Evolutionary conservation across 2,797 vertebrate genomes (phyloP).

Genomic region (Scomberomorus guttatus): DNA sequence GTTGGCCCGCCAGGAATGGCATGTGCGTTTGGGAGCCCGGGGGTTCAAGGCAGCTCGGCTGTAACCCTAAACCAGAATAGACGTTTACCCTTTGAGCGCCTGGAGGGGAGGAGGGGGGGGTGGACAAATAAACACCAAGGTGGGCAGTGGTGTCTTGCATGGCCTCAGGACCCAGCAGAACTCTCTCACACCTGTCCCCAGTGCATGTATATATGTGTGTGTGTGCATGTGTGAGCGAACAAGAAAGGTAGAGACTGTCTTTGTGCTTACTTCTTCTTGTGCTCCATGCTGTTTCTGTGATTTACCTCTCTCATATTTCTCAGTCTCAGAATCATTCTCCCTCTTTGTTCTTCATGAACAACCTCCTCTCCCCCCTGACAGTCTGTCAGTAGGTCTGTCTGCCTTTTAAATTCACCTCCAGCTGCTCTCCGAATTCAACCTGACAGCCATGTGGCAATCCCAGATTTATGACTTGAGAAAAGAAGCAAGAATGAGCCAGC

Average conservation of each 20-base stretch:
- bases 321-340: conserved; percentile 35
- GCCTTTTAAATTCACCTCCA: conserved; percentile 79
- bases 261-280: conserved; percentile 30
- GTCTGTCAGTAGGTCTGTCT: conserved; percentile 49
- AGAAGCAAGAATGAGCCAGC: conserved; percentile 49
- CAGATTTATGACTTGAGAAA: conserved; percentile 78
- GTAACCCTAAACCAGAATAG: conserved; percentile 89
- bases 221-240: conserved; percentile 5
- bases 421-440: conserved; percentile 69
- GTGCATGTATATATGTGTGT: conserved; percentile 30
- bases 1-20: conserved; percentile 85
- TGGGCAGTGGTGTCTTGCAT: conserved; percentile 72
- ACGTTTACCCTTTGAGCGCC: conserved; percentile 89
- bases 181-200: conserved; percentile 86
- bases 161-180: conserved; percentile 53
- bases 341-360: conserved; percentile 50
- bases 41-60: conserved; percentile 87
- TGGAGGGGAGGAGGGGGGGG: conserved; percentile 64
- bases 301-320: conserved; percentile 51
- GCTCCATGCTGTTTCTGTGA: conserved; percentile 53
- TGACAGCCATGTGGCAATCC: conserved; percentile 60
- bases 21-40: conserved; percentile 75
- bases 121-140: conserved; percentile 87
- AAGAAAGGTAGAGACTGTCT: conserved; percentile 31
- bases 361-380: conserved; percentile 41